phyloP scores from a whole-genome alignment of 2,113 vertebrate species.

The Theristicus caerulescens region DNA sequence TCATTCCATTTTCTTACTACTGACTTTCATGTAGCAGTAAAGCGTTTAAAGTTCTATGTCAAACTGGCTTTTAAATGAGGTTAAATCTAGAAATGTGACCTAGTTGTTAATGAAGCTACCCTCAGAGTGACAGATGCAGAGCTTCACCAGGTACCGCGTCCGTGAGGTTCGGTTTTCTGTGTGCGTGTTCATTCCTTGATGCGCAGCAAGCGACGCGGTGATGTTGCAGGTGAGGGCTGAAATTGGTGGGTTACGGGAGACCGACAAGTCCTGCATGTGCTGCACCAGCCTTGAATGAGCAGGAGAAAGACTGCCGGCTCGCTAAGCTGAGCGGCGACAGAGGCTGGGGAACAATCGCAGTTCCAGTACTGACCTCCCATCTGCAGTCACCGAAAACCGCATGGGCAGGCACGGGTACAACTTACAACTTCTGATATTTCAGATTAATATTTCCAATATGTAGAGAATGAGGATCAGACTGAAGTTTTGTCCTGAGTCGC shows the following conservation, averaged over 20 bases:
- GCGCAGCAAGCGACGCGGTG: background rate
- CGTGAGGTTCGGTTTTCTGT: background rate
- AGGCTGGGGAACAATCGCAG: background rate
- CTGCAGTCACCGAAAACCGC: background rate
- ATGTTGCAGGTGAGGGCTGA: background rate
- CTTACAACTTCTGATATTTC: fast-evolving
- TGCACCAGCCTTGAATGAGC: fast-evolving
- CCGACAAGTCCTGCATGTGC: background rate
- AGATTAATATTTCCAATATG: fast-evolving
- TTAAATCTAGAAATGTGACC: background rate
- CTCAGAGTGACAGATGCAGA: background rate
- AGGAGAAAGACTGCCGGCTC: fast-evolving
- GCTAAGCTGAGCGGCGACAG: fast-evolving
- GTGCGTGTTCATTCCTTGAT: background rate
- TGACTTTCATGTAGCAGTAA: background rate
- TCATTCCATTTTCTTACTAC: background rate
- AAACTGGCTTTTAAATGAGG: background rate
- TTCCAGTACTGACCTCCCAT: background rate
- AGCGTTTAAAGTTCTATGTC: background rate
- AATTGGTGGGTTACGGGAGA: fast-evolving
- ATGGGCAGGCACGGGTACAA: background rate
- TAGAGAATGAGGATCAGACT: background rate
- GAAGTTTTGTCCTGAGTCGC: background rate
- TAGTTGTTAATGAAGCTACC: background rate
- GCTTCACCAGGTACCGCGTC: background rate